A percentile compares a stretch with the other conserved stretches of the same genome.
These are phyloP conservation scores for Heliconius erato DNA, from an alignment of 2,888 invertebrate genomes.

Conservation along the genomic window DNA sequence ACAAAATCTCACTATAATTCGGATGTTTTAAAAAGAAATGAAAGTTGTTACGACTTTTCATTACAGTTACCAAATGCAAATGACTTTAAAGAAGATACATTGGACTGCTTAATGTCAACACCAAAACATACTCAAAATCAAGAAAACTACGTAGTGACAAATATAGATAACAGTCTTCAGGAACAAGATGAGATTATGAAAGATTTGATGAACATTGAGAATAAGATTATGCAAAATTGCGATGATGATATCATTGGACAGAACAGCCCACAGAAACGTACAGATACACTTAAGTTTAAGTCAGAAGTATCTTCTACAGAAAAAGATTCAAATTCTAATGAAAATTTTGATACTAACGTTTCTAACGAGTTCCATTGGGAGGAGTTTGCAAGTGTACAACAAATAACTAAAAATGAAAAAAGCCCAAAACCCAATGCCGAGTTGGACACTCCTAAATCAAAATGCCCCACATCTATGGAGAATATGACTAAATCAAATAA, in stretches of 20 bases:
- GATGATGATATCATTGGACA: conserved; percentile 55
- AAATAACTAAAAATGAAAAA: conserved; percentile 24
- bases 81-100: conserved; percentile 75
- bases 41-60: conserved; percentile 79
- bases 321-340: conserved; percentile 26
- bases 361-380: conserved; percentile 54
- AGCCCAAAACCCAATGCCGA: conserved; percentile 35
- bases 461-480: conserved; percentile 61
- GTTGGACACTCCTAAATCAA: conserved; percentile 51
- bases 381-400: conserved; percentile 46
- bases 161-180: conserved; percentile 65
- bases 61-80: conserved; percentile 72
- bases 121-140: conserved; percentile 71
- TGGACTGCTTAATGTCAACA: conserved; percentile 77
- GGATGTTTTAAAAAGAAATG: conserved; percentile 75
- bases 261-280: conserved; percentile 43
- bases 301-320: conserved; percentile 39
- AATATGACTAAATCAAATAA: conserved; percentile 64
- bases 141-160: conserved; percentile 60
- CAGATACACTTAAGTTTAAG: conserved; percentile 1
- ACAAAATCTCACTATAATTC: conserved; percentile 73
- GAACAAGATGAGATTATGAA: conserved; percentile 80
- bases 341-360: conserved; percentile 31
- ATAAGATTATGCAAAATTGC: conserved; percentile 66
- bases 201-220: conserved; percentile 80